Conservation (phyloP, 1,140 invertebrate genomes). For the Drosophila bocki region DNA sequence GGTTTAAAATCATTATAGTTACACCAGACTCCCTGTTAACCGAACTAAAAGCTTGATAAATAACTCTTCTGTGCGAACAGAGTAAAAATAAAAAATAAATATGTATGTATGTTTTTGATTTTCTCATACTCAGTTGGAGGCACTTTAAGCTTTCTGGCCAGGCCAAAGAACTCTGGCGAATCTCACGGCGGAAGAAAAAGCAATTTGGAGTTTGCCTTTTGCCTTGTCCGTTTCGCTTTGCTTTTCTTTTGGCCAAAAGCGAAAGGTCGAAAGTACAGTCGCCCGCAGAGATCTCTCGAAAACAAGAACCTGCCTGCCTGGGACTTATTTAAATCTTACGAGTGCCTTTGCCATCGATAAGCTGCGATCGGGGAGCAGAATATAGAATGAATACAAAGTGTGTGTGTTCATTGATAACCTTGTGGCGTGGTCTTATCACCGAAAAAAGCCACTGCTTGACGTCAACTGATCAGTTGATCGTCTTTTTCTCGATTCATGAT, state of each 20-base stretch:
- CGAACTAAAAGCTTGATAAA: background rate
- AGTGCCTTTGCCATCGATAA: constrained; percentile 49
- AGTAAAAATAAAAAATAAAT: background rate
- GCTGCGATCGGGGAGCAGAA: constrained; percentile 31
- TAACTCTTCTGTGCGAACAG: background rate
- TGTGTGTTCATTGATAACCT: constrained; percentile 33
- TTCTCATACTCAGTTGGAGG: background rate
- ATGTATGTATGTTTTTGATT: constrained; percentile 2
- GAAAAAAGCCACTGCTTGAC: constrained; percentile 24
- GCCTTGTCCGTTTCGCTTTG: constrained; percentile 15
- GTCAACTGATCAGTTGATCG: constrained; percentile 33
- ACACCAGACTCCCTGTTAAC: background rate
- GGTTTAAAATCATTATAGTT: background rate
- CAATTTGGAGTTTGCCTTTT: constrained; percentile 36
- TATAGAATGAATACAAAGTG: constrained; percentile 27
- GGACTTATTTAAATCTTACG: constrained; percentile 37
- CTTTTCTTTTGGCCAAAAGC: constrained; percentile 13
- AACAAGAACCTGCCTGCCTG: background rate
- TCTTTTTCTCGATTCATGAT: background rate
- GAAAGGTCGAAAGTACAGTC: constrained; percentile 45
- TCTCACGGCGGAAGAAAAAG: background rate
- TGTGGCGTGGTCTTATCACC: constrained; percentile 32
- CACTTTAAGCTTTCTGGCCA: background rate
- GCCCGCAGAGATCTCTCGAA: background rate
- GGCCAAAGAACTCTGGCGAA: constrained; percentile 42